Evolutionary conservation across 2,888 invertebrate genomes (phyloP), one percentile per base, ranked within the genome.

Genomic region (Polymixis flavicincta): DNA sequence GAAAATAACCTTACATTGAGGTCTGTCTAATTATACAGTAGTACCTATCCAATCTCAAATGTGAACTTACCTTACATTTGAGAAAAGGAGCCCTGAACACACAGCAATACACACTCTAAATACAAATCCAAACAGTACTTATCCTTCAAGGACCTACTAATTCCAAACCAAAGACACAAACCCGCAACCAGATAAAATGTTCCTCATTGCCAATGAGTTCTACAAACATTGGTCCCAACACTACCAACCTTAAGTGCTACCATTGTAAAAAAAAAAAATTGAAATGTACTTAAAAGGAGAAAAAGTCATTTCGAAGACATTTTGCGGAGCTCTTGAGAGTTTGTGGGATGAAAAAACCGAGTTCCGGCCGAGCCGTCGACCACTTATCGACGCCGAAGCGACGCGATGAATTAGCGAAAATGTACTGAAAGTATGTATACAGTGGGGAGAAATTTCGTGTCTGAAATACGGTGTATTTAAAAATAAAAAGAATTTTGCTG

Each of bases 241-340:
- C 76, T 50, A 80, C 86, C 83, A 82, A 77, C 66, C 89, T 90
- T 90, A 92, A 94, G 95, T 93, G 93, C 91, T 88, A 80, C 85
- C 85, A 87, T 90, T 92, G 92, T 93, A 92, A 92, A 89, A 91
- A 69, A 42, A 91, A 90, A 92, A 95, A 92, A 92, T 93, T 91
- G 91, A 93, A 95, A 94, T 91, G 94, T 94, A 93, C 95, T 95
- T 94, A 92, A 91, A 90, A 82, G 73, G 90, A 90, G 91, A 93
- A 93, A 94, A 95, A 94, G 93, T 95, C 93, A 92, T 94, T 94
- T 92, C 86, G 92, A 93, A 95, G 95, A 95, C 93, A 94, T 95
- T 96, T 96, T 93, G 94, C 95, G 91, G 91, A 89, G 92, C 93
- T 92, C 93, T 96, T 92, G 89, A 95, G 95, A 93, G 94, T 93